Base-by-base conservation (phyloP, 2,888 invertebrate species). In the Opisthograptis luteolata region DNA sequence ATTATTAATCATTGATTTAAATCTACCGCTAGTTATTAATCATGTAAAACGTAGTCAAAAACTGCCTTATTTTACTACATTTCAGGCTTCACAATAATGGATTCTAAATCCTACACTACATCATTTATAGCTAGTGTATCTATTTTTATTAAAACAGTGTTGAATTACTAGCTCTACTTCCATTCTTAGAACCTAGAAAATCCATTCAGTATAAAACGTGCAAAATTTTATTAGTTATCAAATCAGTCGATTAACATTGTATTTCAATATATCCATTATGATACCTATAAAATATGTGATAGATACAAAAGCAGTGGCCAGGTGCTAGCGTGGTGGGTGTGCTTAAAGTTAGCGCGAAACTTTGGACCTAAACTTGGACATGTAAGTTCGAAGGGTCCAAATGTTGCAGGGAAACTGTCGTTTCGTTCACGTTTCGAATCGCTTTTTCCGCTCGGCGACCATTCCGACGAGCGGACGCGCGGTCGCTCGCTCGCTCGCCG, bases 371-470 rank as follows among this genome's bases (percentile, higher is more conserved):
- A 42, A 44, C 49, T 37, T 50, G 43, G 34, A 31, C 3, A 3
- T 12, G 36, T 35, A 27, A 34, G 39, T 42, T 37, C 50, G n/a
- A n/a, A n/a, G 40, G 52, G 56, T 51, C 32, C 42, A 20, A 12
- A 7, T 31, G 13, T 24, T 36, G 19, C 32, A 10, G 36, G 25
- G 35, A 41, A 36, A 42, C 27, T 30, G 52, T 35, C 42, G 41
- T 40, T 40, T 52, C 51, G 58, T 52, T 63, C 57, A 73, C 39
- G 54, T 46, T 81, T 94, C 93, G 87, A 94, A 94, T 78, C 92
- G 92, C 83, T 93, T 93, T 85, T 93, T 93, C 76, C 93, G 92
- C 85, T 94, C 94, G 73, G 94, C 94, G 87, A 94, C 95, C 92
- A 94, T 93, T 81, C 95, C 95, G 81, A 91, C 92, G 71, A 92